Evolutionary conservation across 1,140 invertebrate genomes (phyloP), one percentile per base, ranked within the genome.

Genomic region (Aradophagus sp.): DNA sequence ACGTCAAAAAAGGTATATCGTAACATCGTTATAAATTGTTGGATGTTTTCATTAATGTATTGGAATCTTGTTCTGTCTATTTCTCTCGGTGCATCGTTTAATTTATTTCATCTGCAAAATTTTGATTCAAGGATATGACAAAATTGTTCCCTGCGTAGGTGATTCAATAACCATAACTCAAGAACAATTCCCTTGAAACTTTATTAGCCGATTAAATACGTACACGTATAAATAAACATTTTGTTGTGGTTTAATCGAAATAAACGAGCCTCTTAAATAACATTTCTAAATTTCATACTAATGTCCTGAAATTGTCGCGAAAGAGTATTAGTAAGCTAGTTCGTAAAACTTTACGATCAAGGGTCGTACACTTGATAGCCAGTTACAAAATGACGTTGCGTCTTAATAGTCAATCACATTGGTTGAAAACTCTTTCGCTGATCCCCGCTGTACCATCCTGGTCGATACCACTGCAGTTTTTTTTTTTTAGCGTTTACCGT

Each of bases 401-500:
- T 67, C 53, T 58, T 67, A 58, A 58, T 67, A 67, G 63, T 31
- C 53, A 59, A 67, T 59, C 53, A 31, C 32, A 53, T 53, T 61
- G 41, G n/a, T 39, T 31, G 39, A 53, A 52, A 47, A 48, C 23
- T 65, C 14, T 6, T 2, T n/a, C n/a, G n/a, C n/a, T 32, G 45
- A 61, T 59, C 42, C 23, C 4, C 23, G 10, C n/a, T 3, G 20
- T 13, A 19, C 19, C 31, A 56, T 45, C 31, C 17, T 13, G n/a
- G n/a, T n/a, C n/a, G n/a, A n/a, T n/a, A n/a, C n/a, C n/a, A n/a
- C n/a, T n/a, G n/a, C n/a, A 59, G 34, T 13, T 20, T 11, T 20
- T 26, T 23, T 59, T 48, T 59, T 48, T 41, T 41, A 13, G 13
- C 38, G 31, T 36, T 8, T 27, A 12, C 27, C 13, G 11, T 19